Evolutionary conservation across 64 coral and sea anemone genomes (phyloP), one percentile per base, ranked within the genome.

Genomic region (Pachyseris speciosa): DNA sequence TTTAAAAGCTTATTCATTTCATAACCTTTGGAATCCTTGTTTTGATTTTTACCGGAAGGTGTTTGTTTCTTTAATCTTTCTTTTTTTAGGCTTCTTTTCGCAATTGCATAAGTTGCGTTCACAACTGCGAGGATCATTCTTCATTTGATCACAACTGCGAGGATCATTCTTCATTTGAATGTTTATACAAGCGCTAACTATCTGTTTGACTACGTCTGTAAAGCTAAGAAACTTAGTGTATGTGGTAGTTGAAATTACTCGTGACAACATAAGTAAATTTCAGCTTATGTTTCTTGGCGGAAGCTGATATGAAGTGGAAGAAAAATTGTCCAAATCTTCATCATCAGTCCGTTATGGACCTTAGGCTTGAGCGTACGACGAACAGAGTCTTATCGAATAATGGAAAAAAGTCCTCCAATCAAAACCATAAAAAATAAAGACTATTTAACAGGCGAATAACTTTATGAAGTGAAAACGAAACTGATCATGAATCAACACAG

Each of bases 401-500:
- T 64, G 19, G 6, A 71, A 71, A 2, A 32, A 67, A 1, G 50
- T 12, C 28, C 47, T 53, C 7, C 1, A 57, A 57, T 57, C 16
- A 20, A 37, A 55, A 57, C 24, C 24, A 76, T 25, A 11, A 15
- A 12, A 43, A 44, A 24, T 45, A 43, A 5, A 12, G 70, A 12
- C 3, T 9, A 45, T 57, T 36, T 11, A 34, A 57, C 48, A 37
- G 17, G 19, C 7, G 16, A 57, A 20, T 61, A 13, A 81, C 63
- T 24, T 12, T 5, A 30, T 58, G 58, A 79, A 79, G 49, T 55
- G 16, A 80, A 80, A 80, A 59, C 51, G 75, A 58, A 58, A 57
- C 31, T 51, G 28, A 24, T 41, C 45, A 9, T 33, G 32, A 2
- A 9, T 83, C 13, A 40, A 25, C 37, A 19, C 38, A 16, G 28